A percentile compares a stretch with the other conserved stretches of the same genome.
These are phyloP conservation scores for Myzus persicae DNA, from an alignment of 1,140 invertebrate genomes.

Conservation along the genomic window DNA sequence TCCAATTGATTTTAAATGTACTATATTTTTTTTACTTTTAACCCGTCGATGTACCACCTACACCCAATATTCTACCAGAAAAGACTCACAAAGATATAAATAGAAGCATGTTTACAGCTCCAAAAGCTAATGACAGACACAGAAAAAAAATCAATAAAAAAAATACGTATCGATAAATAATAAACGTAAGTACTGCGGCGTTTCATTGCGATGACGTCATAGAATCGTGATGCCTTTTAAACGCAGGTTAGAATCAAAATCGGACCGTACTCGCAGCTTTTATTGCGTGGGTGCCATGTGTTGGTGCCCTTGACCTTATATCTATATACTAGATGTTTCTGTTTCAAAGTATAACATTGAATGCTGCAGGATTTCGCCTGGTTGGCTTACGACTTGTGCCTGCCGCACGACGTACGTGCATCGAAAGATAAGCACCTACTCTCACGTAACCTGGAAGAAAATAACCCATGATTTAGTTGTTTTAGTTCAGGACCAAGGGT, in stretches of 20 bases:
- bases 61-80: no score
- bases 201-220: neutral
- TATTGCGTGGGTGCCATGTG: neutral
- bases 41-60: no score
- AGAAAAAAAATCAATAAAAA: no score
- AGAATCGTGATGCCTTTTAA: no score
- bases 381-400: slow-evolving; percentile 12
- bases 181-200: neutral
- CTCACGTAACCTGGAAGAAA: neutral
- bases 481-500: neutral
- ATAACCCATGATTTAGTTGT: neutral
- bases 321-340: neutral
- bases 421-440: slow-evolving; percentile 5
- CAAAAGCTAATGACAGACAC: no score
- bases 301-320: neutral
- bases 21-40: no score
- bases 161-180: no score
- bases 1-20: no score
- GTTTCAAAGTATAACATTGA: neutral
- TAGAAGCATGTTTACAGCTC: no score
- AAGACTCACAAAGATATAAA: no score
- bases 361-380: neutral
- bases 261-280: neutral
- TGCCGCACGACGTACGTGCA: neutral
- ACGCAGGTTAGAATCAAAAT: no score